Evolutionary conservation across 2,113 vertebrate genomes (phyloP), one percentile per base, ranked within the genome.

Genomic region (Fukomys damarensis): DNA sequence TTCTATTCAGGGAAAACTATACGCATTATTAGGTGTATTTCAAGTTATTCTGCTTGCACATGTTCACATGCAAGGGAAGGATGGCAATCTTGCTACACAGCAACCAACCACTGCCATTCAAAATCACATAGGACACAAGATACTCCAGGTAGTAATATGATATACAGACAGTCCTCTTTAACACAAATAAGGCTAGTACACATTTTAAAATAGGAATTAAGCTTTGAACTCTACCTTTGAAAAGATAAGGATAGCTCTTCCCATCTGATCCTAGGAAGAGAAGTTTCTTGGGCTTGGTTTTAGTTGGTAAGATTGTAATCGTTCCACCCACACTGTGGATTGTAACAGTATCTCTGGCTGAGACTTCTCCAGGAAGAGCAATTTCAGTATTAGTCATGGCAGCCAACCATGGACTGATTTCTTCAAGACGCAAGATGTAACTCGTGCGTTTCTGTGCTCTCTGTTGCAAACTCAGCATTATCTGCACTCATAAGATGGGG

Each of bases 201-300:
- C 43, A 72, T 66, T 52, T 85, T 87, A 43, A 96, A 89, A 74
- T 68, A 1, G 14, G 7, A n/a, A 4, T 28, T 32, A 90, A 26
- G 38, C 7, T 82, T 20, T 11, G n/a, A 46, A 58, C 32, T 82
- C 89, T 95, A 99, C 99, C 99, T 99, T 99, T 99, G 94, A 99
- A 99, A 7, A 99, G 99, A 81, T 99, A 99, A 0, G 99, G 99
- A 96, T 99, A 99, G 97, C 98, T 99, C 97, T 98, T 99, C 38
- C 99, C 99, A 96, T 99, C 99, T 7, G 99, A 99, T 72, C 99
- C 99, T 72, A 99, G 96, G 97, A 99, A 99, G 95, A 99, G 99
- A 22, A 99, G 99, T 89, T 99, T 99, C 98, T 99, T 99, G 28
- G 99, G 99, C 94, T 99, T 99, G 85, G 99, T 99, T 99, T 99